Evolutionary conservation across 2,113 vertebrate genomes (phyloP), one percentile per base, ranked within the genome.

Genomic region (Oncorhynchus masou): DNA sequence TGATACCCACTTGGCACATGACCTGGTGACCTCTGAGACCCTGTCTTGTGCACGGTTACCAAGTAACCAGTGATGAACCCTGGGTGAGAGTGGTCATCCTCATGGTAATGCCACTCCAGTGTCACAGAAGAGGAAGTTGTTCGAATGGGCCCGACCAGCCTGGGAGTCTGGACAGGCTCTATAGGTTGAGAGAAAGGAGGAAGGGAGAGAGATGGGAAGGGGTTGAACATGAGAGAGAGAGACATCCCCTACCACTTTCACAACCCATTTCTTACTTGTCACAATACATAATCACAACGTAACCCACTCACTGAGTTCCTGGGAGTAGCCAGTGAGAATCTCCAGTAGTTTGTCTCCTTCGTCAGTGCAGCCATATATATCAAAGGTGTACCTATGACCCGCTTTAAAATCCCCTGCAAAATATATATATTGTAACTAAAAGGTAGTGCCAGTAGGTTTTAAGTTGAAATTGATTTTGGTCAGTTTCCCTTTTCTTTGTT

Each of bases 11-110:
- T 57, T 20, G 3, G 2, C 11, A 66, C n/a, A 71, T 67, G 70
- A 79, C 54, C 70, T 7, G 27, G 19, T 25, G 13, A 20, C 4
- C 0, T 24, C 3, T 66, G 24, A 1, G 78, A 34, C 62, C 64
- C 76, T 2, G 39, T 31, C 49, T 76, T 48, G 62, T 81, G 79
- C 22, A 81, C 64, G 0, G 71, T 85, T 9, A 92, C 81, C 67
- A 73, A 34, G 67, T 91, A 93, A 70, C 89, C 89, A 3, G 74
- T 86, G 79, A 92, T 90, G 60, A 92, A 92, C 0, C 87, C 90
- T 0, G 78, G 69, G 6, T 87, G 86, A 51, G 31, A 6, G 0
- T 59, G 75, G 24, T 91, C 76, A 0, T 88, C 71, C 69, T 92
- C 91, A 22, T 74, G 39, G 34, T 86, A 92, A 68, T 0, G 60